phyloP scores from a whole-genome alignment of 1,140 invertebrate species.

The Drosophila kurseongensis region DNA sequence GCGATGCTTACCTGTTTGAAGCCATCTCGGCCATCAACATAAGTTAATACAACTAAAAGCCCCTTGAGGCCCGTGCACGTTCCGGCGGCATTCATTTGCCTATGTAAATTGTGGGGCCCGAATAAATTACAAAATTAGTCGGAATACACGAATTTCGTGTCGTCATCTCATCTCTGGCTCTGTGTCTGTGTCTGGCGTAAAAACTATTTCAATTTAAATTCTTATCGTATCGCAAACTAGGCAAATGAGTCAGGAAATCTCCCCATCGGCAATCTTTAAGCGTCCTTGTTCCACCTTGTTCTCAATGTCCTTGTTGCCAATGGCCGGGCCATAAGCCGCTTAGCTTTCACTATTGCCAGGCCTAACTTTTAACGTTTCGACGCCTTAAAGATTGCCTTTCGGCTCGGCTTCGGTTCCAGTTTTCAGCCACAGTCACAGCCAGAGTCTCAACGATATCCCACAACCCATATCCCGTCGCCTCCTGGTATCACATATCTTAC shows the following conservation, averaged over 20 bases:
- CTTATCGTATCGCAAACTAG: conserved; percentile 57
- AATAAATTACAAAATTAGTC: conserved; percentile 70
- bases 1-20: conserved; percentile 41
- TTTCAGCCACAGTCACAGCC: conserved; percentile 3
- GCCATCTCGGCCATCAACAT: conserved; percentile 28
- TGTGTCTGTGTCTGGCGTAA: conserved; percentile 29
- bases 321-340: conserved; percentile 61
- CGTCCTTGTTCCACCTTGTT: conserved; percentile 36
- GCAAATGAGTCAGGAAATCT: conserved; percentile 45
- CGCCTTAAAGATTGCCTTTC: conserved; percentile 59
- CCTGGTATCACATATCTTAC: conserved; percentile 77
- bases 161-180: conserved; percentile 26
- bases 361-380: conserved; percentile 81
- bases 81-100: conserved; percentile 45
- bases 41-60: conserved; percentile 48
- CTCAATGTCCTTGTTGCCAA: conserved; percentile 34
- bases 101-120: conserved; percentile 56
- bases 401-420: conserved; percentile 9
- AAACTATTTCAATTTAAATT: conserved; percentile 78
- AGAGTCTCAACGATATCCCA: not conserved
- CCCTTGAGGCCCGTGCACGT: conserved; percentile 23
- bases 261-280: conserved; percentile 40
- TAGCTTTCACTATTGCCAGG: conserved; percentile 68
- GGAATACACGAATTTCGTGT: conserved; percentile 52
- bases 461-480: conserved; percentile 13